Conservation (phyloP, 2,888 invertebrate species). For the Cephus pygmeus region DNA sequence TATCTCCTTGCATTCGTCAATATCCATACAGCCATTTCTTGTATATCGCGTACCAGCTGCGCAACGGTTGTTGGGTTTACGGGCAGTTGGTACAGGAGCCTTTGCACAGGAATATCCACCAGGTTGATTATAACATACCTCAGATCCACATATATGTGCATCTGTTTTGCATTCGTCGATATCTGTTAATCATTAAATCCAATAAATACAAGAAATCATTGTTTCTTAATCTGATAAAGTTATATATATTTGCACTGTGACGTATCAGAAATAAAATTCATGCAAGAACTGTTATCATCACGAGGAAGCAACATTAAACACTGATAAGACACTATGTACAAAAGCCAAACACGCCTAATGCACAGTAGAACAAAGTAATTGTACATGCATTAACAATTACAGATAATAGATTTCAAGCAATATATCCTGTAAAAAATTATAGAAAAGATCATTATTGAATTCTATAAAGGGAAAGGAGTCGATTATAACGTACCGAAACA, state of each 20-base stretch:
- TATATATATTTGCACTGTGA: not conserved
- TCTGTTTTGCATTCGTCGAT: conserved; percentile 81
- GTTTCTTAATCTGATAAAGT: not conserved
- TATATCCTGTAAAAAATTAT: not conserved
- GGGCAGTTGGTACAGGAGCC: conserved; percentile 43
- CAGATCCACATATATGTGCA: conserved; percentile 71
- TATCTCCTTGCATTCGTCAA: conserved; percentile 75
- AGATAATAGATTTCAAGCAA: not conserved
- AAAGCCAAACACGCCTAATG: not conserved
- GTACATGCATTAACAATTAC: not conserved
- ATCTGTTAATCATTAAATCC: conserved; percentile 68
- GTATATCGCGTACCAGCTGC: conserved; percentile 40
- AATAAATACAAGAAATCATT: not conserved
- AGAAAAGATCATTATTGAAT: not conserved
- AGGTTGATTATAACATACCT: conserved; percentile 75
- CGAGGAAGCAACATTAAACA: not conserved
- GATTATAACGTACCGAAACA: conserved; percentile 46
- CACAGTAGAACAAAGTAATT: not conserved
- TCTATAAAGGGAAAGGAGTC: not conserved
- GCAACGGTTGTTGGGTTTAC: conserved; percentile 36
- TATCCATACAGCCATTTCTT: conserved; percentile 67
- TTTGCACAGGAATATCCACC: conserved; percentile 74
- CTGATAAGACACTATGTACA: not conserved
- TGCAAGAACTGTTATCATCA: not conserved
- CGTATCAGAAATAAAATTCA: not conserved